Evolutionary conservation across 2,797 vertebrate genomes (phyloP).

Genomic region (Esox lucius): DNA sequence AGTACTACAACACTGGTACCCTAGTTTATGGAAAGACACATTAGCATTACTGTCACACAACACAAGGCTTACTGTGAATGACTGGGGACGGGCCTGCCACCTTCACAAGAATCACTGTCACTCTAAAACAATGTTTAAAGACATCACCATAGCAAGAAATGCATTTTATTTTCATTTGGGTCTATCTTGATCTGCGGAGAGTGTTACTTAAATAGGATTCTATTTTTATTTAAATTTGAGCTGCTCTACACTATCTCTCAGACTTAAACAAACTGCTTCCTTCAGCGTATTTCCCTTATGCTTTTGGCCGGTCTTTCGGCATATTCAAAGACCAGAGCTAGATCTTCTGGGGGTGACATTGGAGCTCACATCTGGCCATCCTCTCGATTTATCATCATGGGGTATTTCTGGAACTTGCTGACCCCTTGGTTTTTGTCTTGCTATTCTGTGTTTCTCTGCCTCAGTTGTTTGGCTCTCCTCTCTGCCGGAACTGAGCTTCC

Average conservation of each 20-base stretch:
- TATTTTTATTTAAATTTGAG: conserved; percentile 4
- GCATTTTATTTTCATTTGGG: neutral
- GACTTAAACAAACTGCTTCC: conserved; percentile 11
- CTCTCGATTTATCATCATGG: conserved; percentile 24
- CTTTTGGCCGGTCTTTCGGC: neutral
- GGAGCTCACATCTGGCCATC: conserved; percentile 24
- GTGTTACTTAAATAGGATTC: conserved; percentile 3
- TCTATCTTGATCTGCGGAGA: neutral
- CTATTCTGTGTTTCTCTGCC: conserved; percentile 11
- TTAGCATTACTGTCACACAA: neutral
- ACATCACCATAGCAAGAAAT: neutral
- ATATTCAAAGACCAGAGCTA: neutral
- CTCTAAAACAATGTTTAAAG: neutral
- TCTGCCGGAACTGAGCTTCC: conserved; percentile 30
- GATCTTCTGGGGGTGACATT: conserved; percentile 24
- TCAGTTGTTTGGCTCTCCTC: conserved; percentile 24
- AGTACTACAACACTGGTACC: no score
- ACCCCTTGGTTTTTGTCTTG: conserved; percentile 13
- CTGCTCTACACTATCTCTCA: neutral
- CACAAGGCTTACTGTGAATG: neutral
- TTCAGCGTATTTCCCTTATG: conserved; percentile 20
- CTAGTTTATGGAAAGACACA: neutral
- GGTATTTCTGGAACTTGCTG: conserved; percentile 53
- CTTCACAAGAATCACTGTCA: neutral
- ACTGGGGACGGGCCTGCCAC: neutral